phyloP scores from a whole-genome alignment of 1,140 invertebrate species.

The Cherax destructor region DNA sequence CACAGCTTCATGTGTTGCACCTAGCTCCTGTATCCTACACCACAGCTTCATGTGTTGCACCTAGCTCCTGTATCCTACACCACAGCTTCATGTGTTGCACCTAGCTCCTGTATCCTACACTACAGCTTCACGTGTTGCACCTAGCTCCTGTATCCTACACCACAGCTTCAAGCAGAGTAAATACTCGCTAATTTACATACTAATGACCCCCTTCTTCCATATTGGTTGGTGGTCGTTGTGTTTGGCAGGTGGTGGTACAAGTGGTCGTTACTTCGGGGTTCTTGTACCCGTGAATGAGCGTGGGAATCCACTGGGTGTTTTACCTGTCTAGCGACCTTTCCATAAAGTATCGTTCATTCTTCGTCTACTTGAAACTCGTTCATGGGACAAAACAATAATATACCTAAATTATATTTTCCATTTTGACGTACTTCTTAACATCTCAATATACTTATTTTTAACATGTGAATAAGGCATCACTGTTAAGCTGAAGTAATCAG shows the following conservation, averaged over 20 bases:
- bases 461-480: too few species aligned
- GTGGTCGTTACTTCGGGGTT: neutral
- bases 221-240: neutral
- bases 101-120: neutral
- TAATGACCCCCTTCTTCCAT: neutral
- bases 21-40: neutral
- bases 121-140: neutral
- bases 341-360: neutral
- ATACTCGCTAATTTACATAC: neutral
- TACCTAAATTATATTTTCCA: neutral
- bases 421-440: too few species aligned
- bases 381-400: neutral
- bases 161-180: neutral
- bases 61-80: neutral
- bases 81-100: neutral
- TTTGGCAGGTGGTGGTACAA: neutral
- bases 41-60: neutral
- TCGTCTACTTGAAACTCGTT: neutral
- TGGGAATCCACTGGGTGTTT: neutral
- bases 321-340: neutral
- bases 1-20: neutral
- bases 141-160: neutral
- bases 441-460: too few species aligned
- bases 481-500: too few species aligned
- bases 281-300: neutral